A percentile compares a stretch with the other conserved stretches of the same genome.
phyloP scores from a whole-genome alignment of 1,140 invertebrate species.

The Microplitis demolitor region DNA sequence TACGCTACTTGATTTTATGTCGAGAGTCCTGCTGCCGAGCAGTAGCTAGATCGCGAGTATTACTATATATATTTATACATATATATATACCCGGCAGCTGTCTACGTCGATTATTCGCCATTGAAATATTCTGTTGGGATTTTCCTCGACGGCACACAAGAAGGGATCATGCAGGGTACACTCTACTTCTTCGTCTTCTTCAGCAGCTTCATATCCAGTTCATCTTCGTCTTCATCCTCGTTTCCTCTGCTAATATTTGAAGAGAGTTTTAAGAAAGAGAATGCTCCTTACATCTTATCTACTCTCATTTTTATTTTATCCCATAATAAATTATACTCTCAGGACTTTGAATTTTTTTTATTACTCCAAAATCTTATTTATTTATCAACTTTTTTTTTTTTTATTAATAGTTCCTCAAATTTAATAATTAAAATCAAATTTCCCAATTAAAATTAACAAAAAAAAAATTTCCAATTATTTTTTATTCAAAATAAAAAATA shows the following conservation, averaged over 20 bases:
- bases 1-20: slow-evolving; percentile 61
- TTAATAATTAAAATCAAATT: too few relatives aligned
- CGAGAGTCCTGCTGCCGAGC: slow-evolving; percentile 31
- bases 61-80: too few relatives aligned
- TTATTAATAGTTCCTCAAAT: too few relatives aligned
- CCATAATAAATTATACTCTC: too few relatives aligned
- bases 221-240: background rate
- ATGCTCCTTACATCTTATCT: background rate
- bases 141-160: slow-evolving; percentile 13
- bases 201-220: background rate
- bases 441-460: too few relatives aligned
- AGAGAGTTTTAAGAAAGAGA: slow-evolving; percentile 32
- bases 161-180: background rate
- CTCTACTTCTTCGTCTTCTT: too few relatives aligned
- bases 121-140: slow-evolving; percentile 50
- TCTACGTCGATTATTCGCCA: slow-evolving; percentile 54
- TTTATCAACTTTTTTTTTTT: too few relatives aligned
- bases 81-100: slow-evolving; percentile 39
- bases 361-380: too few relatives aligned
- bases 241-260: slow-evolving; percentile 58
- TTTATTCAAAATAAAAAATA: too few relatives aligned
- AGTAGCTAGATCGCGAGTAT: background rate
- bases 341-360: too few relatives aligned
- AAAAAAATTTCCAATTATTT: too few relatives aligned
- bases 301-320: background rate